These are phyloP conservation scores for Deladenus siricidicola DNA, from an alignment of 2,888 invertebrate species.

Conservation along the genomic window DNA sequence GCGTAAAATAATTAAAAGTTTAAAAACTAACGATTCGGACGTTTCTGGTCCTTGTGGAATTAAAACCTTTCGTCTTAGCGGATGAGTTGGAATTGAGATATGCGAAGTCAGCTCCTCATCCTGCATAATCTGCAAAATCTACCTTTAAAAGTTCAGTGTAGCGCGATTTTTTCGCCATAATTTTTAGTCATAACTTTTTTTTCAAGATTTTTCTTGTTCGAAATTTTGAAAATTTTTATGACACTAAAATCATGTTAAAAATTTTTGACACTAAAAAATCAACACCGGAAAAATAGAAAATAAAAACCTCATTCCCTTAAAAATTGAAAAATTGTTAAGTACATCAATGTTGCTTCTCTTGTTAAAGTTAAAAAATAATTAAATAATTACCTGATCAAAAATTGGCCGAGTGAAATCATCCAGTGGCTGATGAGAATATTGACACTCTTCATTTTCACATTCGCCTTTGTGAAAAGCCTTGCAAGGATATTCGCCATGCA, in stretches of 20 bases:
- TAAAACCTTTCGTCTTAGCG: conserved; percentile 37
- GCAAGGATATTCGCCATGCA: conserved; percentile 53
- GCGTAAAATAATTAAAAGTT: too few species aligned
- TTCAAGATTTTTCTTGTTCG: too few species aligned
- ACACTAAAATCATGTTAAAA: too few species aligned
- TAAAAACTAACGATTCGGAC: conserved; percentile 1
- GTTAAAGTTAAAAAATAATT: too few species aligned
- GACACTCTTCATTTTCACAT: conserved; percentile 45
- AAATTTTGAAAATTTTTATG: too few species aligned
- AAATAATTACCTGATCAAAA: conserved; percentile 46
- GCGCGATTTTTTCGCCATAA: too few species aligned
- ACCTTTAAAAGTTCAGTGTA: too few species aligned
- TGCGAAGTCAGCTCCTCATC: conserved; percentile 29
- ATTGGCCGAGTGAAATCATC: conserved; percentile 47
- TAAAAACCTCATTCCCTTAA: conserved; percentile 1
- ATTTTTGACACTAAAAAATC: too few species aligned
- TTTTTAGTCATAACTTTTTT: conserved; percentile 7
- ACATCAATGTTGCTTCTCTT: too few species aligned
- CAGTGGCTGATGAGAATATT: conserved; percentile 48
- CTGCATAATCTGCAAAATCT: conserved; percentile 30
- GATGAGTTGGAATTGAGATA: conserved; percentile 19
- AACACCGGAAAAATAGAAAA: neutral
- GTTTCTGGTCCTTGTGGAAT: conserved; percentile 27
- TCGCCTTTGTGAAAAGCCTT: conserved; percentile 47
- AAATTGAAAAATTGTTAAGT: too few species aligned